These are phyloP conservation scores for Gambusia yucatana DNA, from an alignment of 2,797 vertebrate genomes.

Conservation along the genomic window DNA sequence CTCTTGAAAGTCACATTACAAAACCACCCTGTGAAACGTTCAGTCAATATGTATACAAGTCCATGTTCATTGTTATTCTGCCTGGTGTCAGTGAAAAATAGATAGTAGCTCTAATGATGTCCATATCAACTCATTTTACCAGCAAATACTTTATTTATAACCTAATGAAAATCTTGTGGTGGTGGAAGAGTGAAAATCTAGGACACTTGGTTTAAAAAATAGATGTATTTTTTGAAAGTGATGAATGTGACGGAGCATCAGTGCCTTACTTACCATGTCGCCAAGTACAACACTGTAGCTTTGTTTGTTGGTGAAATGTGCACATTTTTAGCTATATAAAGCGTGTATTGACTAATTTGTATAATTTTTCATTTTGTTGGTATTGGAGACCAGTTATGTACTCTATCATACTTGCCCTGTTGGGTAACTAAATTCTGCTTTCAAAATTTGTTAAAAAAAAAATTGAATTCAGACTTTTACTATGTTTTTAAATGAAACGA, in stretches of 20 bases:
- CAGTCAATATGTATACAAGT: neutral
- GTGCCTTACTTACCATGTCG: neutral
- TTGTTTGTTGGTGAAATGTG: neutral
- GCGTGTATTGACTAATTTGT: neutral
- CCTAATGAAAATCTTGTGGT: neutral
- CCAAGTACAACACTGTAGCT: neutral
- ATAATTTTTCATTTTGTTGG: neutral
- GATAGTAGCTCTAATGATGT: neutral
- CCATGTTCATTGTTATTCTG: neutral
- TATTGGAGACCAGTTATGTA: neutral
- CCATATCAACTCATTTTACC: neutral
- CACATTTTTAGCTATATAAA: neutral
- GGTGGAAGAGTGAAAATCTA: neutral
- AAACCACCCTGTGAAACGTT: neutral
- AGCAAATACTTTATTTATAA: neutral
- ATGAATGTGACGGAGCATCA: neutral
- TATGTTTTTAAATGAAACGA: neutral
- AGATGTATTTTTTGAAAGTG: neutral
- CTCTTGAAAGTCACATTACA: neutral
- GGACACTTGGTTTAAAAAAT: neutral
- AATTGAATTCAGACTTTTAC: neutral
- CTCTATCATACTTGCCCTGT: neutral
- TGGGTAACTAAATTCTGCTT: neutral
- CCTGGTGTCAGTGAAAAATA: neutral
- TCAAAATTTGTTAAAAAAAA: neutral